These are phyloP conservation scores for Tridacna crocea DNA, from an alignment of 2,888 invertebrate genomes.

Conservation along the genomic window DNA sequence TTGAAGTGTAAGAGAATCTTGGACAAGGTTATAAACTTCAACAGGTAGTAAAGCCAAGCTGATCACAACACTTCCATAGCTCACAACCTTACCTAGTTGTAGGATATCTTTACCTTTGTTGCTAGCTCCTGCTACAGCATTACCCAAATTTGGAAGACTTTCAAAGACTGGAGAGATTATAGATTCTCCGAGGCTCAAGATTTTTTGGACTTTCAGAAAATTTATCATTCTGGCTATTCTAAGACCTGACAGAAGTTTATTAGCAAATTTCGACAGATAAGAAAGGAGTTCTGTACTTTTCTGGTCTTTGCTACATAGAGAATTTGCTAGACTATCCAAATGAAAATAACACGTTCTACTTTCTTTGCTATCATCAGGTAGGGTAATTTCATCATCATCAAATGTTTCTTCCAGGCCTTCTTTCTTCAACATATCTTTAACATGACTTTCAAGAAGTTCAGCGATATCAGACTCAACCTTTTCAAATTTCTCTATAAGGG, in stretches of 20 bases:
- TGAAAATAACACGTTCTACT: background rate
- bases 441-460: slow-evolving; percentile 3
- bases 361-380: background rate
- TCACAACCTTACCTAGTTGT: background rate
- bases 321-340: background rate
- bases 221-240: slow-evolving; percentile 9
- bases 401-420: background rate
- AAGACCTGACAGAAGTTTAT: background rate
- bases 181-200: background rate
- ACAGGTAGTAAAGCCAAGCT: slow-evolving; percentile 21
- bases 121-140: background rate
- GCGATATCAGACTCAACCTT: slow-evolving; percentile 3
- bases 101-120: background rate
- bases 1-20: background rate
- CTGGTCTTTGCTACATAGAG: background rate
- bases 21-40: slow-evolving; percentile 24
- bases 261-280: background rate
- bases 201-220: background rate
- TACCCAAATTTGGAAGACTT: background rate
- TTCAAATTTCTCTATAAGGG: background rate
- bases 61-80: slow-evolving; percentile 14
- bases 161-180: background rate
- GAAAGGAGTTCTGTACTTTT: background rate
- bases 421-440: background rate
- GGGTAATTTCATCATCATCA: background rate